These are phyloP conservation scores for Brachionus rubens DNA, from an alignment of 1,140 invertebrate genomes.

Conservation along the genomic window DNA sequence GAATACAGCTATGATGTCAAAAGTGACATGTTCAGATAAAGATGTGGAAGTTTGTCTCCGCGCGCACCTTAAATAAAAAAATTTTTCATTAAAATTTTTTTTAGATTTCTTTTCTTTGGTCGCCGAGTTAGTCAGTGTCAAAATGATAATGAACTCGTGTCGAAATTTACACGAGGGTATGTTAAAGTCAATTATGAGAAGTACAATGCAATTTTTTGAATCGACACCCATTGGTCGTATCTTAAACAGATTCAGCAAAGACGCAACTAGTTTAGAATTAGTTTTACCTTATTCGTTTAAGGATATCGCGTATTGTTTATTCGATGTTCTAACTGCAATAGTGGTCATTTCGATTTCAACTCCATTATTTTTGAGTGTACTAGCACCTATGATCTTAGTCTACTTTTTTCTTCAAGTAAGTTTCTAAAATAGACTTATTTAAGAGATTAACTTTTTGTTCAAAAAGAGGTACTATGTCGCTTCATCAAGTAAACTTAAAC, in stretches of 20 bases:
- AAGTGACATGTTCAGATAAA: no score
- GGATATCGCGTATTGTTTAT: not conserved
- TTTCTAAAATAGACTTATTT: not conserved
- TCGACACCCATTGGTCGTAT: constrained; percentile 73
- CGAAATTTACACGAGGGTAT: constrained; percentile 2
- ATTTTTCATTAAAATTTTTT: not conserved
- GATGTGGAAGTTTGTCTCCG: no score
- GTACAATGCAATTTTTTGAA: constrained; percentile 70
- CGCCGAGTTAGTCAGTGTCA: not conserved
- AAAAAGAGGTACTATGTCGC: constrained; percentile 69
- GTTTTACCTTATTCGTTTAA: constrained; percentile 54
- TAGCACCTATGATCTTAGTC: not conserved
- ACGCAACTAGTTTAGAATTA: constrained; percentile 62
- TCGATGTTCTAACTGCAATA: not conserved
- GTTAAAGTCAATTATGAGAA: constrained; percentile 65
- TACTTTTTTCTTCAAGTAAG: constrained; percentile 33
- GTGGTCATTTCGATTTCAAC: constrained; percentile 39
- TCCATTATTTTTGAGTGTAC: constrained; percentile 21
- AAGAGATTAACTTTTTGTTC: not conserved
- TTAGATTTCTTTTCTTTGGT: not conserved
- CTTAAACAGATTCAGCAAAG: constrained; percentile 69
- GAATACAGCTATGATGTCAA: no score
- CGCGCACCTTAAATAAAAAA: not conserved
- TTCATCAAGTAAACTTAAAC: constrained; percentile 87
- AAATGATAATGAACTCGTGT: constrained; percentile 29